Evolutionary conservation across 2,797 vertebrate genomes (phyloP), one percentile per base, ranked within the genome.

Genomic region (Argya squamiceps): DNA sequence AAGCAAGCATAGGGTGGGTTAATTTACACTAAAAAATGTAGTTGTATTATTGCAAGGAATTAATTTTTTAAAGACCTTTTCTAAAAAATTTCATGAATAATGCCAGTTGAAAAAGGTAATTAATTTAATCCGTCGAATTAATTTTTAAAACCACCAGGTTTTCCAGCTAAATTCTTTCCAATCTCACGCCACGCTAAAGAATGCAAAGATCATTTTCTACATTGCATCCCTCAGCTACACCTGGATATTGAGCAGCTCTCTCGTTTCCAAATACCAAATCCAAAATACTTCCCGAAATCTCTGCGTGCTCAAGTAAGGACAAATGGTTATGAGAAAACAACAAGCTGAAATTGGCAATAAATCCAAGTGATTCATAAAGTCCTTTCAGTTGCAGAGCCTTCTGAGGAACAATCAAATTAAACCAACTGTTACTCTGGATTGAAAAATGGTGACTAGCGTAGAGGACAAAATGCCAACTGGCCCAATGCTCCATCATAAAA

Each of bases 381-480:
- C 88, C 89, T 68, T 92, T 92, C 76, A 71, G 63, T 96, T 93
- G 71, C 75, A 85, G 67, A 55, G 41, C 71, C 87, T 97, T 91
- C 89, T 87, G 83, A 96, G 89, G 92, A 97, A 50, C 94, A 95
- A 97, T 96, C 85, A 95, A 93, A 96, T 97, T 93, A 97, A 97
- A 96, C 68, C 91, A 96, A 96, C 94, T 96, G 69, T 95, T 97
- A 82, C 89, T 95, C 78, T 95, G 84, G 74, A 79, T 86, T 95
- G 86, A 96, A 96, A 93, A 93, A 95, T 53, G 58, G 82, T 84
- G 88, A 94, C 65, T 95, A 58, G 74, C 32, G 58, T 76, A 87
- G 71, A 76, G 92, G 88, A 97, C 70, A 93, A 78, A 89, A 89
- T 95, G 88, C 96, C 96, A 95, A 23, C 76, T 97, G 96, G 89